phyloP scores from a whole-genome alignment of 1,140 invertebrate genomes.

The Hycleus phaleratus region DNA sequence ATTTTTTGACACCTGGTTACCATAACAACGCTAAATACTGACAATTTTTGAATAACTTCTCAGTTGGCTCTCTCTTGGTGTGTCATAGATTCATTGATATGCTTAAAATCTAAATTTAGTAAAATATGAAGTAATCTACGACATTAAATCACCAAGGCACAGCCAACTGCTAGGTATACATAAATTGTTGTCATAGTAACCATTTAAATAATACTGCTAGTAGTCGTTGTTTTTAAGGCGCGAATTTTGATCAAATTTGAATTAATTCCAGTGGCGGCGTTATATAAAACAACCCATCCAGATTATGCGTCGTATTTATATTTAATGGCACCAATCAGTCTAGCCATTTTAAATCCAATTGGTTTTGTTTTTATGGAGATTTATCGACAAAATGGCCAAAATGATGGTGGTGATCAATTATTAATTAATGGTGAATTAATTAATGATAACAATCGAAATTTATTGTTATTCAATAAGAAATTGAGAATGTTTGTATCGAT shows the following conservation, averaged over 20 bases:
- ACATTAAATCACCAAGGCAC: too few species aligned
- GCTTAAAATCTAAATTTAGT: too few species aligned
- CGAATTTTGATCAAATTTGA: neutral
- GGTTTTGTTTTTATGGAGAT: conserved; percentile 88
- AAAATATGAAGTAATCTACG: too few species aligned
- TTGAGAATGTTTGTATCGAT: conserved; percentile 43
- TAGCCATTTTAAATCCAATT: conserved; percentile 88
- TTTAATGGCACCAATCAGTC: conserved; percentile 86
- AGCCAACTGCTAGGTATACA: neutral
- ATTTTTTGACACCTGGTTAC: too few species aligned
- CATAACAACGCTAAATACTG: too few species aligned
- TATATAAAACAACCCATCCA: conserved; percentile 72
- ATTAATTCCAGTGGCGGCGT: conserved; percentile 57
- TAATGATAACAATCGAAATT: neutral
- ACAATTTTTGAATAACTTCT: too few species aligned
- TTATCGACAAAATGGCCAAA: conserved; percentile 37
- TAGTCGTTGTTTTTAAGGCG: neutral
- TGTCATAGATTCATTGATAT: too few species aligned
- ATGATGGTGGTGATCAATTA: conserved; percentile 32
- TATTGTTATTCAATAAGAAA: conserved; percentile 4
- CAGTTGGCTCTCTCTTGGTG: too few species aligned
- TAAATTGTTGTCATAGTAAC: too few species aligned
- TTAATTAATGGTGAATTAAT: conserved; percentile 28
- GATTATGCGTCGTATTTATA: conserved; percentile 89
- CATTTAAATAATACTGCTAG: too few species aligned